phyloP scores from a whole-genome alignment of 2,113 vertebrate species.

The Myxocyprinus asiaticus region DNA sequence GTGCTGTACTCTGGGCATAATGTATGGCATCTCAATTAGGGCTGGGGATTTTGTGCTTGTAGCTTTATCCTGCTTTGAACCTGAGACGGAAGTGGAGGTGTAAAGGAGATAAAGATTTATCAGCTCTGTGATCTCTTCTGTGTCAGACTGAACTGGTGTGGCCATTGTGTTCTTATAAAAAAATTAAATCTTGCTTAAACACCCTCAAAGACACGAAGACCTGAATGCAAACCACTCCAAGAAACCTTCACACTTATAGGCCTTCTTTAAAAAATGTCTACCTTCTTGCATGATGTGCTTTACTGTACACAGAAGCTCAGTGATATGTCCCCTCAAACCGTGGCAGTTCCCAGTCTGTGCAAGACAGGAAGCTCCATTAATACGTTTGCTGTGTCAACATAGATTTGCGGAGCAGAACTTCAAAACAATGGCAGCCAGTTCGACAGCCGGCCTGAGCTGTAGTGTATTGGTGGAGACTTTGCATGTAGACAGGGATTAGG shows the following conservation, averaged over 20 bases:
- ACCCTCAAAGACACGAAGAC: not conserved
- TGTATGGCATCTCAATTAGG: slow-evolving; percentile 29
- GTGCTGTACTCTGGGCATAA: slow-evolving; percentile 21
- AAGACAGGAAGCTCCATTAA: slow-evolving; percentile 4
- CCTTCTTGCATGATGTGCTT: too few species aligned
- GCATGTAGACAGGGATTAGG: slow-evolving; percentile 74
- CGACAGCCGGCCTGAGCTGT: slow-evolving; percentile 72
- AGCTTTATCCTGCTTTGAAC: slow-evolving; percentile 7
- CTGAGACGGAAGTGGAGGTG: not conserved
- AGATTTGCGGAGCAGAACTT: slow-evolving; percentile 62
- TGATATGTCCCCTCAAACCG: slow-evolving; percentile 17
- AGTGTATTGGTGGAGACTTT: slow-evolving; percentile 74
- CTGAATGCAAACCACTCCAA: too few species aligned
- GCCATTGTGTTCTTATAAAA: not conserved
- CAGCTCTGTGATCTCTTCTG: slow-evolving; percentile 1
- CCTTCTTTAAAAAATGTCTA: too few species aligned
- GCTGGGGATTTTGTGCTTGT: not conserved
- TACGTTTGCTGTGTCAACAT: slow-evolving; percentile 72
- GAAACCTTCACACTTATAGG: too few species aligned
- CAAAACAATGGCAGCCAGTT: slow-evolving; percentile 74
- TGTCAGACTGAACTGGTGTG: not conserved
- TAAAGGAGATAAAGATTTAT: slow-evolving; percentile 14
- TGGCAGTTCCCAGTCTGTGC: slow-evolving; percentile 14
- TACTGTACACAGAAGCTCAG: too few species aligned
- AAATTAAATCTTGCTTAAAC: not conserved